Conservation (phyloP, 92 coral and sea anemone species). For the Pocillopora meandrina region DNA sequence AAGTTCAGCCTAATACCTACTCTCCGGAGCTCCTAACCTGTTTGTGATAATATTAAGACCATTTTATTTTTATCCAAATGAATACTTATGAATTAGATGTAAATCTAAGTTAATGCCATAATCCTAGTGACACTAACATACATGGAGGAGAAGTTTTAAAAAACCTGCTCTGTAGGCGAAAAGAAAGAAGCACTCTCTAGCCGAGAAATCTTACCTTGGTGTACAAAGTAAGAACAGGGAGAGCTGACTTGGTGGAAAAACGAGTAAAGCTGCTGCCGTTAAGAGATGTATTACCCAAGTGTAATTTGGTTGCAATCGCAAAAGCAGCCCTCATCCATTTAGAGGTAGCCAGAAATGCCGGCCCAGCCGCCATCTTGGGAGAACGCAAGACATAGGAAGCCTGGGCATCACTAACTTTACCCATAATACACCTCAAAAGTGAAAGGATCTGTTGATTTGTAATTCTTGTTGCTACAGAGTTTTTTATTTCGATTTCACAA, state of each 20-base stretch:
- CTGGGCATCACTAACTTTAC: not conserved
- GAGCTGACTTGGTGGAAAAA: constrained; percentile 5
- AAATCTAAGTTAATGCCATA: too few species aligned
- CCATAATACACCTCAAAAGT: constrained; percentile 24
- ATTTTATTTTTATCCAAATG: too few species aligned
- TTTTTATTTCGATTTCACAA: not conserved
- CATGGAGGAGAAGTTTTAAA: not conserved
- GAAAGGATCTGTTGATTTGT: not conserved
- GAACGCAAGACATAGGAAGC: not conserved
- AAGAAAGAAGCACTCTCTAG: not conserved
- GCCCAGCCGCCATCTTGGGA: too few species aligned
- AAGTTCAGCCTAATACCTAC: too few species aligned
- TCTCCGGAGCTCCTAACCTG: too few species aligned
- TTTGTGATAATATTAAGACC: too few species aligned
- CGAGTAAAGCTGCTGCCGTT: not conserved
- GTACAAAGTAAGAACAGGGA: constrained; percentile 48
- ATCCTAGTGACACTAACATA: not conserved
- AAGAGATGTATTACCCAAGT: not conserved
- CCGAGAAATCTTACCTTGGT: constrained; percentile 34
- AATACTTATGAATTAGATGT: too few species aligned
- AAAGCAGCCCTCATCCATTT: not conserved
- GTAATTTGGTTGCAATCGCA: not conserved
- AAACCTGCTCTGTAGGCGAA: not conserved
- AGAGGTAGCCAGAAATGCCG: not conserved
- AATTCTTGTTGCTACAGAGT: constrained; percentile 25